Conservation (phyloP, 2,113 vertebrate genomes). For the Entelurus aequoreus region DNA sequence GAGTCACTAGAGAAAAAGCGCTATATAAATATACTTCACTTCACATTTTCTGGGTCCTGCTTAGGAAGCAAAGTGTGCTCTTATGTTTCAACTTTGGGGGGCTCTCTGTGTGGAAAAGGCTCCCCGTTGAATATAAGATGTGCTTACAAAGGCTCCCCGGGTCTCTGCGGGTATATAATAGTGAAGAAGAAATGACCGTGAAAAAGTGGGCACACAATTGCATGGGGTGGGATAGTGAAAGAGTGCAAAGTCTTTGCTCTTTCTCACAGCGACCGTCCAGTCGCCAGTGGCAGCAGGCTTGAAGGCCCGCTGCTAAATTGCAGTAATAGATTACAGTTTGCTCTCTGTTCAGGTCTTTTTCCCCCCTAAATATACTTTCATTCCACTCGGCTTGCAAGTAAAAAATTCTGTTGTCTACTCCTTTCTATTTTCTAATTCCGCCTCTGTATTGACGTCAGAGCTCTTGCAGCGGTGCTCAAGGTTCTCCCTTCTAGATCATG, state of each 20-base stretch:
- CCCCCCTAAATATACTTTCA: constrained; percentile 3
- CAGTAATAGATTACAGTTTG: constrained; percentile 19
- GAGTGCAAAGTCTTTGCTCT: constrained; percentile 12
- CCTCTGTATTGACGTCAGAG: not conserved
- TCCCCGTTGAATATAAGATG: not conserved
- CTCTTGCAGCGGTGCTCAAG: not conserved
- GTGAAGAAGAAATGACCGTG: not conserved
- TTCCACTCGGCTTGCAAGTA: constrained; percentile 5
- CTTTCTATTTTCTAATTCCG: not conserved
- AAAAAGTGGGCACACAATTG: not conserved
- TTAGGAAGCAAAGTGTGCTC: not conserved
- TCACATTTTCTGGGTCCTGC: too few species aligned
- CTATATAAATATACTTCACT: too few species aligned
- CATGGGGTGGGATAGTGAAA: constrained; percentile 7
- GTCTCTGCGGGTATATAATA: not conserved
- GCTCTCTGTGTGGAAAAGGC: not conserved
- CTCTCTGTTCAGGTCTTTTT: constrained; percentile 2
- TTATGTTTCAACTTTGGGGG: not conserved
- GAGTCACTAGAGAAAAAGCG: too few species aligned
- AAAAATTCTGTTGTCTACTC: not conserved
- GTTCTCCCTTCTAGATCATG: too few species aligned
- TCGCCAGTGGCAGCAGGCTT: constrained; percentile 19
- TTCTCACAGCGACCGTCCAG: constrained; percentile 17
- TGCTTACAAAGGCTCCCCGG: constrained; percentile 1
- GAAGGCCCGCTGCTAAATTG: constrained; percentile 7